phyloP scores from a whole-genome alignment of 2,113 vertebrate species.

The Solea senegalensis region DNA sequence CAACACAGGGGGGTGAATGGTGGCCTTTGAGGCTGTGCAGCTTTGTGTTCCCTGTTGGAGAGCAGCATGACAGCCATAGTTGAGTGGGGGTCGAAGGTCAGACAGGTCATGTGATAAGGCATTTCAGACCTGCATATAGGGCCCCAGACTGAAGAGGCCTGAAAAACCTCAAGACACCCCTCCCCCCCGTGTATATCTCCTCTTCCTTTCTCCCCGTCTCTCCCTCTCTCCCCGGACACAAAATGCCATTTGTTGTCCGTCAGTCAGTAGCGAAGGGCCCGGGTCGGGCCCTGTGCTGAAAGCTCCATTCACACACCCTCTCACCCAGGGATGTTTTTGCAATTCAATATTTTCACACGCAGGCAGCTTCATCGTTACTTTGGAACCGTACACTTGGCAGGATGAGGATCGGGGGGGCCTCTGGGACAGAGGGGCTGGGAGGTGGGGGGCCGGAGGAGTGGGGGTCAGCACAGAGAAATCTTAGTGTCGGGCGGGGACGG shows the following conservation, averaged over 20 bases:
- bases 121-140: slow-evolving; percentile 68
- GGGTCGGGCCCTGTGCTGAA: slow-evolving; percentile 86
- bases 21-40: slow-evolving; percentile 67
- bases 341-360: slow-evolving; percentile 99
- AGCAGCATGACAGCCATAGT: slow-evolving; percentile 63
- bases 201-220: slow-evolving; percentile 45
- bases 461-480: slow-evolving; percentile 76
- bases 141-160: slow-evolving; percentile 65
- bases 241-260: slow-evolving; percentile 93
- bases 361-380: slow-evolving; percentile 94
- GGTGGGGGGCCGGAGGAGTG: slow-evolving; percentile 53
- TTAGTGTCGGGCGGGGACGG: slow-evolving; percentile 70
- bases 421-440: slow-evolving; percentile 75
- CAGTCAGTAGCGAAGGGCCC: slow-evolving; percentile 87
- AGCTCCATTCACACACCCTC: slow-evolving; percentile 90
- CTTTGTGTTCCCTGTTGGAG: slow-evolving; percentile 63
- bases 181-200: slow-evolving; percentile 27
- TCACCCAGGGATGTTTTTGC: slow-evolving; percentile 92
- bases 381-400: slow-evolving; percentile 90
- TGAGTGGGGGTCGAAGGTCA: slow-evolving; percentile 73
- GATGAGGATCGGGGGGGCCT: slow-evolving; percentile 85
- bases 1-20: slow-evolving; percentile 66
- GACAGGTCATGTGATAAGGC: slow-evolving; percentile 80
- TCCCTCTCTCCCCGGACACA: slow-evolving; percentile 66
- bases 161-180: slow-evolving; percentile 56